Evolutionary conservation across 2,113 vertebrate genomes (phyloP).

Genomic region (Pycnonotus jocosus): DNA sequence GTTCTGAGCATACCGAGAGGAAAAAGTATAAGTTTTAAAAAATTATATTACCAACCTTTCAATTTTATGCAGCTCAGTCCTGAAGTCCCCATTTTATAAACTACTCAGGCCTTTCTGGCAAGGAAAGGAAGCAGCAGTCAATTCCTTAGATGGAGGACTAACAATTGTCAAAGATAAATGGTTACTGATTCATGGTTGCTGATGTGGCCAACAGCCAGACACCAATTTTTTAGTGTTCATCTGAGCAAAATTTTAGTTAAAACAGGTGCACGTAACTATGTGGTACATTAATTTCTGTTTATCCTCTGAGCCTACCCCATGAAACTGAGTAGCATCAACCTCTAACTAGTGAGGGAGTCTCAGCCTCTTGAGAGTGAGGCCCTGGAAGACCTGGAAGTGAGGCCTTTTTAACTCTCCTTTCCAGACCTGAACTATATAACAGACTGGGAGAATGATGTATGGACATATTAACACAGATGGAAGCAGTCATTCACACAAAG

Average conservation of each 20-base stretch:
- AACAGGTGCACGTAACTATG: conserved; percentile 28
- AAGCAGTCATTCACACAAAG: neutral
- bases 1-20: neutral
- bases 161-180: conserved; percentile 65
- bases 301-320: neutral
- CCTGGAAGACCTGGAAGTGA: neutral
- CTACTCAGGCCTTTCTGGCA: neutral
- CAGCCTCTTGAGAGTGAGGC: neutral
- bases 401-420: neutral
- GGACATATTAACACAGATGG: neutral
- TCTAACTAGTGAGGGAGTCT: neutral
- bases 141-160: conserved; percentile 62
- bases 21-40: neutral
- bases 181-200: conserved; percentile 48
- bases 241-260: conserved; percentile 37
- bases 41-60: neutral
- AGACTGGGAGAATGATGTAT: neutral
- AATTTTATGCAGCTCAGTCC: neutral
- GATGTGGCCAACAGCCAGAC: neutral
- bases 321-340: neutral
- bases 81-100: neutral
- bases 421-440: neutral
- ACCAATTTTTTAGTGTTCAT: neutral
- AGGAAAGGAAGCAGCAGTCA: conserved; percentile 38
- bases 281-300: neutral